Evolutionary conservation across 2,113 vertebrate species (phyloP).

Genomic region (Melanerpes aurifrons): DNA sequence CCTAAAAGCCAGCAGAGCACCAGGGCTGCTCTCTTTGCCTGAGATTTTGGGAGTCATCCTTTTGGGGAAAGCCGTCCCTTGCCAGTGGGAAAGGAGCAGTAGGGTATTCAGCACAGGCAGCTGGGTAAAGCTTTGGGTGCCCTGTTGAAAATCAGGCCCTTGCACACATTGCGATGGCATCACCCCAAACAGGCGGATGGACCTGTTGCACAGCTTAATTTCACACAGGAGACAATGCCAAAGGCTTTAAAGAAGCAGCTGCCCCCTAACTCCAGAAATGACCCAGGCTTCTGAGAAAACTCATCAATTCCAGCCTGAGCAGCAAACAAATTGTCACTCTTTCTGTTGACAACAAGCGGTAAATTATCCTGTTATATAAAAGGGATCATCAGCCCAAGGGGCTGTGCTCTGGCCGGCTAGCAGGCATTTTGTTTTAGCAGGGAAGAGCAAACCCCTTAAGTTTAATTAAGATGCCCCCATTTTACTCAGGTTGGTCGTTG

Average conservation of each 20-base stretch:
- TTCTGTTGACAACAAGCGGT: conserved; percentile 38
- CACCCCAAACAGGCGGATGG: not conserved
- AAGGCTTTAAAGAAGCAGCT: conserved; percentile 51
- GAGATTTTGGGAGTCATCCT: not conserved
- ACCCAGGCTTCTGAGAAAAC: conserved; percentile 6
- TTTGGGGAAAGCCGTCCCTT: not conserved
- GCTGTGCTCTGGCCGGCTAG: not conserved
- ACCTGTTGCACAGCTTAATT: not conserved
- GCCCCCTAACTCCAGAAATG: not conserved
- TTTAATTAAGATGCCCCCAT: conserved; percentile 12
- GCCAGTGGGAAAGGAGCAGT: not conserved
- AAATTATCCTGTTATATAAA: conserved; percentile 35
- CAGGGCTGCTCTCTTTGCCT: not conserved
- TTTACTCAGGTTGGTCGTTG: not conserved
- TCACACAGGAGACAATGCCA: not conserved
- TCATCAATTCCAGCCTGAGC: not conserved
- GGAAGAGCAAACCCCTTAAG: not conserved
- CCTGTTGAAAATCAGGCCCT: not conserved
- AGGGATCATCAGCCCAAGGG: not conserved
- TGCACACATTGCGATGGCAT: not conserved
- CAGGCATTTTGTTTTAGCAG: not conserved
- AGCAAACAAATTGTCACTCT: conserved; percentile 27
- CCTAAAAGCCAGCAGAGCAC: not conserved
- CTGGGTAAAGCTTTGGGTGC: not conserved
- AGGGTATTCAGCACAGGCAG: not conserved